Base-by-base conservation (phyloP, 2,888 invertebrate genomes). In the Calliopum simillimum region DNA sequence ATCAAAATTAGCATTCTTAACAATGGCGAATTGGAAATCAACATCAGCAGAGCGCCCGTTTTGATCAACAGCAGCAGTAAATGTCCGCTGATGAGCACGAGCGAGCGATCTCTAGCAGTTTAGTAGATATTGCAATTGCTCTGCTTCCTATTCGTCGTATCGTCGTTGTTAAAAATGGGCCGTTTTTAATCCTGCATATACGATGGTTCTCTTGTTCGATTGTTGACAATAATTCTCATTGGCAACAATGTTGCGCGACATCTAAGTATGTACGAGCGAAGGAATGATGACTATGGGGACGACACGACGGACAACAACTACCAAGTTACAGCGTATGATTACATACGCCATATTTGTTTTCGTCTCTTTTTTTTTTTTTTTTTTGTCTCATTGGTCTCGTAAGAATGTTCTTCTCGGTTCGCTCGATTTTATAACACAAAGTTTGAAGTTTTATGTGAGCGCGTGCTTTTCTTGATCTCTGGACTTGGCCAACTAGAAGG, bases 1-100 rank as follows among this genome's bases (percentile, higher is more conserved):
- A 81, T 80, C 79, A 78, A 84, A 83, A 83, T 83, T 84, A 83
- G 84, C 84, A 84, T 83, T 82, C 78, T 79, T 80, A 84, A 84
- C 82, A 82, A 83, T 81, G 77, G 80, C 82, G 81, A 81, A 81
- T 81, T 80, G 58, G 16, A 67, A 41, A 66, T 66, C 55, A 44
- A 16, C 44, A 16, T 19, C 4, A n/a, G 19, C 19, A 46, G n/a
- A n/a, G 44, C 47, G 23, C 33, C 19, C 51, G 33, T 41, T 21
- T 33, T 41, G 33, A 59, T 4, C 21, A 53, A 19, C 12, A 53
- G 23, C 19, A 13, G 53, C 13, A 23, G 16, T 16, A 12, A 33
- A 14, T 41, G 59, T 19, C 12, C 19, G 33, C 12, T 16, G 41
- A 16, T 33, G 19, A n/a, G 8, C 14, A 19, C 33, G 59, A 41